These are phyloP conservation scores for Pyrrhosoma nymphula DNA, from an alignment of 2,888 invertebrate genomes.

Conservation along the genomic window DNA sequence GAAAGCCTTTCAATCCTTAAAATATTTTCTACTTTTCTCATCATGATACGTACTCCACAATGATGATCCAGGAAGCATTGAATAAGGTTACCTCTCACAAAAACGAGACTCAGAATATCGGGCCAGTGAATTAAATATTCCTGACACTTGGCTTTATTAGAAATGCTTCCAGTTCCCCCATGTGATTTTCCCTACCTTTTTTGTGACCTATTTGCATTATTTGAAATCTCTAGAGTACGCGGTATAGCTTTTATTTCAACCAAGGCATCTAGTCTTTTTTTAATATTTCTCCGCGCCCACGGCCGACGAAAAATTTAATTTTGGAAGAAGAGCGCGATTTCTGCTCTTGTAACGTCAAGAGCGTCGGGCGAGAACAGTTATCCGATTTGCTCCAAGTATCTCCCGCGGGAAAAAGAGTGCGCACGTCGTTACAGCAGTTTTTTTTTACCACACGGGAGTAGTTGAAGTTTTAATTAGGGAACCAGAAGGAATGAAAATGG, in stretches of 20 bases:
- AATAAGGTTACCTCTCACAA: too few species aligned
- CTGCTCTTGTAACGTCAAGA: not conserved
- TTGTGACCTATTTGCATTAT: not conserved
- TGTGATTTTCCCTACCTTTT: not conserved
- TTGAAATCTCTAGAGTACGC: not conserved
- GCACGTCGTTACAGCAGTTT: not conserved
- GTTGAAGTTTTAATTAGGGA: slow-evolving; percentile 18
- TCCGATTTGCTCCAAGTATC: not conserved
- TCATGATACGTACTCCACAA: too few species aligned
- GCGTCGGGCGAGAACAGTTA: not conserved
- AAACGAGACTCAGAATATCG: not conserved
- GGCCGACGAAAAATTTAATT: not conserved
- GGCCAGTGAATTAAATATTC: not conserved
- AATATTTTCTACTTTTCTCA: too few species aligned
- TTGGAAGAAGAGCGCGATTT: not conserved
- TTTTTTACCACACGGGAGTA: not conserved
- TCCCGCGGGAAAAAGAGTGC: not conserved
- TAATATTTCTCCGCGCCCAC: not conserved
- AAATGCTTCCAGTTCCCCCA: not conserved
- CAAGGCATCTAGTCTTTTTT: not conserved
- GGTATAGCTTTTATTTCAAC: not conserved
- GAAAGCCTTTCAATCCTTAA: too few species aligned
- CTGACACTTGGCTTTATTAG: not conserved
- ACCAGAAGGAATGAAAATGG: not conserved
- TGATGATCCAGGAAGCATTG: too few species aligned